Percentiles rank a stretch among this genome's conserved stretches.
phyloP scores from a whole-genome alignment of 2,797 vertebrate species.

The Botia kubotai region DNA sequence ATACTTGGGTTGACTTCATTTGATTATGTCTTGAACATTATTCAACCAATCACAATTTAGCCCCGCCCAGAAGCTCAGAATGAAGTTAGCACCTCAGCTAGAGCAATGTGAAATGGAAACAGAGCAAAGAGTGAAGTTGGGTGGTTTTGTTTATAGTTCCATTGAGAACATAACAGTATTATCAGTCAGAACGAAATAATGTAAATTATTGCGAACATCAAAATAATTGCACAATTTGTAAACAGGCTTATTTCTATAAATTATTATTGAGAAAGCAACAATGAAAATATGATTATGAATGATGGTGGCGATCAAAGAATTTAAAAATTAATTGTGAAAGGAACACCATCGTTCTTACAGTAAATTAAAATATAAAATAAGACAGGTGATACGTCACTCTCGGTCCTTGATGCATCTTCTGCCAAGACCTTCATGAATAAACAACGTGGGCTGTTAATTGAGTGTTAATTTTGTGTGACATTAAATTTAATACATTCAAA shows the following conservation, averaged over 20 bases:
- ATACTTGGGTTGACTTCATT: slow-evolving; percentile 49
- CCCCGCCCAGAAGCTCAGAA: not conserved
- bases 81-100: not conserved
- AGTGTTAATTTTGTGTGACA: not conserved
- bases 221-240: no score
- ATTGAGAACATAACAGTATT: no score
- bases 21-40: slow-evolving; percentile 36
- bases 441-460: not conserved
- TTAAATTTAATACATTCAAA: not conserved
- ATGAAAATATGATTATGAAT: not conserved
- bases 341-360: not conserved
- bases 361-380: not conserved
- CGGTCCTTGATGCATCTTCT: not conserved
- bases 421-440: not conserved
- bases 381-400: not conserved
- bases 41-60: slow-evolving; percentile 19
- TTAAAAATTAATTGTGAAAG: not conserved
- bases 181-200: no score
- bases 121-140: not conserved
- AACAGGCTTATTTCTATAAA: no score
- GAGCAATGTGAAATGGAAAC: not conserved
- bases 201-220: no score
- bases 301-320: not conserved
- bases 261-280: not conserved
- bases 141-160: no score